Evolutionary conservation across 2,113 vertebrate species (phyloP), one percentile per base, ranked within the genome.

Genomic region (Chaetura pelagica): DNA sequence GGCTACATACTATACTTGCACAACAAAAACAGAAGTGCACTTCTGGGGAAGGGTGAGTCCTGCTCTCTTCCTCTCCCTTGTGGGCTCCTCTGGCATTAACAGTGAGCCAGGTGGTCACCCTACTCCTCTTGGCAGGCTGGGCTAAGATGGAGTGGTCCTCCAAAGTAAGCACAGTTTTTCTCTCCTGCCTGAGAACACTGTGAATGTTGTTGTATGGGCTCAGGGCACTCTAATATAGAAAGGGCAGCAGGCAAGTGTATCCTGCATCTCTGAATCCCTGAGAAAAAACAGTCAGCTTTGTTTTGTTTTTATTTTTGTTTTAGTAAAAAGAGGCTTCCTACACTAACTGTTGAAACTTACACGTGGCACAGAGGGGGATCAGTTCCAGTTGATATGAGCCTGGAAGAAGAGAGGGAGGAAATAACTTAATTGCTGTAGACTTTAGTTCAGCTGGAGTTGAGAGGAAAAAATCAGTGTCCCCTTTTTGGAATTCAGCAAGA

Each of bases 341-440:
- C 61, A 59, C 64, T 88, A 81, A 96, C 74, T 93, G 96, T 94
- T 84, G 87, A 89, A 92, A 94, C 91, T 97, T 92, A 64, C 83
- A 97, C 96, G 92, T 92, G 95, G 97, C 97, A 97, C 95, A 89
- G 95, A 90, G 87, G 61, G 93, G 95, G 97, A 95, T 93, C 89
- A 51, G 90, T 92, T 97, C 97, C 98, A 96, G 96, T 95, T 91
- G 97, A 96, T 97, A 95, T 20, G 76, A 95, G 95, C 90, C 92
- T 97, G 96, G 94, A 90, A 57, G 84, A 77, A 75, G 81, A 90
- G 94, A 95, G 94, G 82, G 93, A 96, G 91, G 94, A 97, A 97
- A 92, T 84, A 95, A 90, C 71, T 94, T 89, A 91, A 95, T 88
- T 95, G 79, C 87, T 90, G 92, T 94, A 93, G 93, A 96, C 90